Percentiles rank a stretch among this genome's conserved stretches.
Conservation (phyloP, 2,113 vertebrate genomes). For the Gallinago jamesoni region DNA sequence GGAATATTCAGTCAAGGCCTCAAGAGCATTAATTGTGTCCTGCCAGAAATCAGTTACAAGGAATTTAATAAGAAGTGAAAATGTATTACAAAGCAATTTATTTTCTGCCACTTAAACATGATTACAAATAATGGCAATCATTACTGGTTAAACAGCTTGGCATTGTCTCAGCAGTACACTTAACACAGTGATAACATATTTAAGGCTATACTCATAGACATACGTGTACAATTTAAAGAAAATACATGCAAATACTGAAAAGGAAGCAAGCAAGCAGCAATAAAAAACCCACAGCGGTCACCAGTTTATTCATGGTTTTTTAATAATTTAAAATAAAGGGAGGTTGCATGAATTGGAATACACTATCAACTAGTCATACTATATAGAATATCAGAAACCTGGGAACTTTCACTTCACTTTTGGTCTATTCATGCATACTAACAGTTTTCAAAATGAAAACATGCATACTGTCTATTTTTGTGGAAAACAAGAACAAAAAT, state of each 20-base stretch:
- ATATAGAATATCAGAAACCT: neutral
- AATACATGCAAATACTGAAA: neutral
- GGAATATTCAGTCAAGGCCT: constrained; percentile 85
- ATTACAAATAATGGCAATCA: neutral
- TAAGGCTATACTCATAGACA: neutral
- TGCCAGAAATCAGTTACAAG: constrained; percentile 50
- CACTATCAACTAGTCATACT: too few species aligned
- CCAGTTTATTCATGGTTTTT: neutral
- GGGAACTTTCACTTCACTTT: neutral
- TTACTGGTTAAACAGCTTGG: neutral
- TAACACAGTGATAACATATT: neutral
- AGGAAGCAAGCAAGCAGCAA: neutral
- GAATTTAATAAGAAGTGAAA: neutral
- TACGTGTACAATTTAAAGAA: neutral
- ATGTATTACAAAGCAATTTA: neutral
- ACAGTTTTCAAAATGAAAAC: neutral
- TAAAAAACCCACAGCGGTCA: neutral
- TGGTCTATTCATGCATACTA: neutral
- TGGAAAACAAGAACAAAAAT: neutral
- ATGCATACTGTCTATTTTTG: neutral
- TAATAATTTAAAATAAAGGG: neutral
- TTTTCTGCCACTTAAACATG: neutral
- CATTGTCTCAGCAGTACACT: neutral
- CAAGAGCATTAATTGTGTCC: constrained; percentile 88
- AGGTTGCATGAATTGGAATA: neutral